Percentiles rank a stretch among this genome's conserved stretches.
phyloP scores from a whole-genome alignment of 2,888 invertebrate species.

The Caenorhabditis doughertyi region DNA sequence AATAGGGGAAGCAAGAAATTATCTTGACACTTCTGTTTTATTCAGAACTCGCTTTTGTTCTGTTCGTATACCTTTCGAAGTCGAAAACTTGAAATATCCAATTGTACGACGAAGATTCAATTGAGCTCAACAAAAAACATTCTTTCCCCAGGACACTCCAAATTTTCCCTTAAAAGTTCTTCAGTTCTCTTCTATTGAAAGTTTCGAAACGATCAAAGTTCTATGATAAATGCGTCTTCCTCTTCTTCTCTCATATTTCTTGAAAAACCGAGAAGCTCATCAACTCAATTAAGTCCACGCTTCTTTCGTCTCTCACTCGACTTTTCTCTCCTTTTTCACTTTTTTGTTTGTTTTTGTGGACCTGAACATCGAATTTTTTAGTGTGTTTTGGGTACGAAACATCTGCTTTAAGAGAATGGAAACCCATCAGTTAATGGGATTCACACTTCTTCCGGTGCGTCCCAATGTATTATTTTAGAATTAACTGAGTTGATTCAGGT shows the following conservation, averaged over 20 bases:
- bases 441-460: constrained; percentile 20
- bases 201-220: constrained; percentile 19
- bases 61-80: too few relatives aligned
- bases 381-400: neutral
- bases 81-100: too few relatives aligned
- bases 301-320: neutral
- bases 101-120: neutral
- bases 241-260: neutral
- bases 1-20: too few relatives aligned
- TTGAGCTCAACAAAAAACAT: neutral
- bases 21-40: too few relatives aligned
- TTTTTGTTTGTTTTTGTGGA: constrained; percentile 24
- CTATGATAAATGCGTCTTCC: constrained; percentile 5
- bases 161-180: neutral
- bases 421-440: constrained; percentile 21
- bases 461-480: neutral
- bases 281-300: constrained; percentile 26
- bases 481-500: neutral
- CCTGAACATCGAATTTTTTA: neutral
- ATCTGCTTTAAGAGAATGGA: constrained; percentile 15
- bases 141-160: neutral
- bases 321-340: constrained; percentile 6
- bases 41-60: too few relatives aligned
- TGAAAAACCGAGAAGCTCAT: constrained; percentile 12
- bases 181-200: neutral